Conservation (phyloP, 2,888 invertebrate genomes). For the Cyclophora punctaria region DNA sequence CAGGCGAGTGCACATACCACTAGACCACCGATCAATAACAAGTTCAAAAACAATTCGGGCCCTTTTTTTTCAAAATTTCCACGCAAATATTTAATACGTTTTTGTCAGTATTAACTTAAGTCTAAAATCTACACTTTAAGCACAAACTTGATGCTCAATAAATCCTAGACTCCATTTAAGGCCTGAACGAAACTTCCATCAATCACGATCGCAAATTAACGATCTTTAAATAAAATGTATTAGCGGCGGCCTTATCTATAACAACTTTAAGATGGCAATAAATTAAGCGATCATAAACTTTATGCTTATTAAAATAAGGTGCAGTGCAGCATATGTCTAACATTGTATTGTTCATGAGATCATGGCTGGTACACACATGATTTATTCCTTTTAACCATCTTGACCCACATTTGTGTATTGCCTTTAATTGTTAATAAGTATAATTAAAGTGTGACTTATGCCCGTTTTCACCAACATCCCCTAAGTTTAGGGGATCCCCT, state of each 20-base stretch:
- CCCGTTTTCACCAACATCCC: too few species aligned
- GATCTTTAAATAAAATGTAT: conserved; percentile 65
- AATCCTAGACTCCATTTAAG: conserved; percentile 13
- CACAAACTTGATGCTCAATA: too few species aligned
- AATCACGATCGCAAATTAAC: conserved; percentile 60
- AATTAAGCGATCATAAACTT: conserved; percentile 25
- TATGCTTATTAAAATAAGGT: conserved; percentile 26
- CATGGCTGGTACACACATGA: conserved; percentile 57
- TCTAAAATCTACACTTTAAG: too few species aligned
- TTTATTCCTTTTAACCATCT: conserved; percentile 71
- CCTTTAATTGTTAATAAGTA: conserved; percentile 74
- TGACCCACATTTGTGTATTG: conserved; percentile 69
- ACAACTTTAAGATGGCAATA: conserved; percentile 19
- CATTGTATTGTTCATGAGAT: conserved; percentile 51
- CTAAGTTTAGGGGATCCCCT: too few species aligned
- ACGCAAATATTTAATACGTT: too few species aligned
- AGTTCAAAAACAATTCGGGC: too few species aligned
- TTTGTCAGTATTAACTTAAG: too few species aligned
- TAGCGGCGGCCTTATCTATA: conserved; percentile 46
- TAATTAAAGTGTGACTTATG: conserved; percentile 72
- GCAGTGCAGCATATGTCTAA: conserved; percentile 5
- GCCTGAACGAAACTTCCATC: conserved; percentile 38
- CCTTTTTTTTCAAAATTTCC: too few species aligned
- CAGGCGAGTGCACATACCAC: too few species aligned
- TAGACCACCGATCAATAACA: too few species aligned